Conservation (phyloP, 2,113 vertebrate species). For the Caranx ignobilis region DNA sequence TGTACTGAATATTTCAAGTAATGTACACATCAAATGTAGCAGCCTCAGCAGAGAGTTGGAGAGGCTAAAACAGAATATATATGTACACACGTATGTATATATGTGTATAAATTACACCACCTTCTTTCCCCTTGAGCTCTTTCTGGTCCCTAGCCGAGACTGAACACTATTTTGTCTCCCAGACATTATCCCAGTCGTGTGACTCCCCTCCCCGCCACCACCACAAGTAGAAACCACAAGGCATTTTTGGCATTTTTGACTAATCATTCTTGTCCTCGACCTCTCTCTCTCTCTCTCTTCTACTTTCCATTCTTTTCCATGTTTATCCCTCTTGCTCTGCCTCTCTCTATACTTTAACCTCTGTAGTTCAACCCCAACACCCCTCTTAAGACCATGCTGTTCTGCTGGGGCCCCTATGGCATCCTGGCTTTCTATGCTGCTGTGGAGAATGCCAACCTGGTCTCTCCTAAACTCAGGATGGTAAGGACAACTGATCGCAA, state of each 20-base stretch:
- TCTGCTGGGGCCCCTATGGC: slow-evolving; percentile 95
- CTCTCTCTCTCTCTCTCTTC: background rate
- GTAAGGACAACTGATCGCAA: slow-evolving; percentile 73
- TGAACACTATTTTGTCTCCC: slow-evolving; percentile 23
- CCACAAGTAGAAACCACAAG: slow-evolving; percentile 23
- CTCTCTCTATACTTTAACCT: slow-evolving; percentile 3
- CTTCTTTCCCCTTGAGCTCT: background rate
- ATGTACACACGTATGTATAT: background rate
- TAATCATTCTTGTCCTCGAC: slow-evolving; percentile 34
- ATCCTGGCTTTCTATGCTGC: slow-evolving; percentile 89
- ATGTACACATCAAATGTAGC: background rate
- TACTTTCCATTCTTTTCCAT: background rate
- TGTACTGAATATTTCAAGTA: background rate
- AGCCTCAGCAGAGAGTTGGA: background rate
- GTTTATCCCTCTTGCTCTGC: background rate
- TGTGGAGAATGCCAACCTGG: slow-evolving; percentile 86
- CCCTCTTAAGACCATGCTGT: slow-evolving; percentile 89
- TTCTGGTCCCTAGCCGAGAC: slow-evolving; percentile 30
- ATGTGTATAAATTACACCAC: no score
- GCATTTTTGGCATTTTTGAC: slow-evolving; percentile 30
- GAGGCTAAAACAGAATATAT: slow-evolving; percentile 1
- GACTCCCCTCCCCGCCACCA: slow-evolving; percentile 35
- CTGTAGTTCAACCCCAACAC: slow-evolving; percentile 91
- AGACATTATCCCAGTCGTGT: slow-evolving; percentile 67
- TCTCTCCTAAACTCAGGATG: slow-evolving; percentile 94